Evolutionary conservation across 35 echinoderm and acorn worm genomes (phyloP).

Genomic region (Apostichopus parvimensis): DNA sequence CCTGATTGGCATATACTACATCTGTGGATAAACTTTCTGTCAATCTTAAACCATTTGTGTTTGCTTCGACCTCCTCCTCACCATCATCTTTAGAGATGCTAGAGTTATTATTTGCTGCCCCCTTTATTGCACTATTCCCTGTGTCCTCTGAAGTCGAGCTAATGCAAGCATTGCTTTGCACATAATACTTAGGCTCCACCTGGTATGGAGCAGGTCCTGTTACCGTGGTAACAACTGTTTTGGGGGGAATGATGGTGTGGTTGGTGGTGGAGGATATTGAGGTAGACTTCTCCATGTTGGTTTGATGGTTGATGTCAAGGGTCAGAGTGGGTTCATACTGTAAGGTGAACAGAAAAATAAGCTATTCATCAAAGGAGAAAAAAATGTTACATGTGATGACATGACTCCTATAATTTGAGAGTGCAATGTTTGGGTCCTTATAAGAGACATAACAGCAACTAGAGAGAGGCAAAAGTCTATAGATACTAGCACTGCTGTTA

Average conservation of each 20-base stretch:
- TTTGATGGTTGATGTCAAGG: neutral
- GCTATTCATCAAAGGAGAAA: too few relatives aligned
- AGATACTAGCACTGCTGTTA: too few relatives aligned
- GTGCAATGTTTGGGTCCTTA: too few relatives aligned
- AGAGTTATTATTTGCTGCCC: neutral
- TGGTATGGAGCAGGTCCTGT: neutral
- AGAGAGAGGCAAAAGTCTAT: too few relatives aligned
- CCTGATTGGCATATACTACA: slow-evolving; percentile 9
- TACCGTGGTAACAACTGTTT: neutral
- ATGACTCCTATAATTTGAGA: too few relatives aligned
- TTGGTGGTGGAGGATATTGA: too few relatives aligned
- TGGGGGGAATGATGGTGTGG: neutral
- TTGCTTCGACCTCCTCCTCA: neutral
- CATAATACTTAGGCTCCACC: slow-evolving; percentile 16
- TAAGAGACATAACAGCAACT: too few relatives aligned
- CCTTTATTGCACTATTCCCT: slow-evolving; percentile 25
- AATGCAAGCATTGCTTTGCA: slow-evolving; percentile 10
- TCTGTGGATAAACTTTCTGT: neutral
- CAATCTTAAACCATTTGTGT: neutral
- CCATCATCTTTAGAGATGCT: neutral
- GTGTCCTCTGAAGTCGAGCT: too few relatives aligned
- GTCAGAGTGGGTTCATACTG: neutral
- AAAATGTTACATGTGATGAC: too few relatives aligned
- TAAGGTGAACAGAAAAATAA: neutral
- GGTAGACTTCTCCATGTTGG: neutral